phyloP scores from a whole-genome alignment of 2,113 vertebrate genomes.

The Pristiophorus japonicus region DNA sequence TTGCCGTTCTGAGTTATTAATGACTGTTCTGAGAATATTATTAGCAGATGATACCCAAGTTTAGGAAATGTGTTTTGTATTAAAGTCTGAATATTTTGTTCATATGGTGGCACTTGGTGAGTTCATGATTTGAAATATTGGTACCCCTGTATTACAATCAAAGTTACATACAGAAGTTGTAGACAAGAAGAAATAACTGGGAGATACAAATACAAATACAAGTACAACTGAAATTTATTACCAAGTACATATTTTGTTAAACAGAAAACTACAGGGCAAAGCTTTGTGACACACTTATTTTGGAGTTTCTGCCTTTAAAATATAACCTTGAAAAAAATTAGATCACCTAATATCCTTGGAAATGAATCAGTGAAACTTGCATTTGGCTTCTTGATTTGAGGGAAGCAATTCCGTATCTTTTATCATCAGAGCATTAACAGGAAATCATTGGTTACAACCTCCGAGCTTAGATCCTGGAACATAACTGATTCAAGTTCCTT shows the following conservation, averaged over 20 bases:
- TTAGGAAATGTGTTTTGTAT: background rate
- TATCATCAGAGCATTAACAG: background rate
- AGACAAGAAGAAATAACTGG: background rate
- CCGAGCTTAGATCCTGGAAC: background rate
- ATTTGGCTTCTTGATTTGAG: background rate
- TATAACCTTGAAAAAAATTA: background rate
- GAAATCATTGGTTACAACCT: background rate
- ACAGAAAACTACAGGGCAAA: background rate
- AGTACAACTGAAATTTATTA: background rate
- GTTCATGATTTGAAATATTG: background rate
- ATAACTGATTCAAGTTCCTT: background rate
- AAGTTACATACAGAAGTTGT: background rate
- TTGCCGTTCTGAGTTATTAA: background rate
- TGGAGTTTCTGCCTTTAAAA: background rate
- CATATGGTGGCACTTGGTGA: background rate
- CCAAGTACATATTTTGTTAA: background rate
- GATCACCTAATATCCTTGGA: background rate
- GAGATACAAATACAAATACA: background rate
- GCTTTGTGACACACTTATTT: background rate
- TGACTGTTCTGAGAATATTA: constrained; percentile 22
- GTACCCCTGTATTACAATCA: background rate
- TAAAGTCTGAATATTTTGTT: background rate
- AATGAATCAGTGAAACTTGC: background rate
- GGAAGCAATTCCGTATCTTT: background rate
- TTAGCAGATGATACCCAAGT: constrained; percentile 4